phyloP scores from a whole-genome alignment of 2,113 vertebrate genomes.

The Ia io region DNA sequence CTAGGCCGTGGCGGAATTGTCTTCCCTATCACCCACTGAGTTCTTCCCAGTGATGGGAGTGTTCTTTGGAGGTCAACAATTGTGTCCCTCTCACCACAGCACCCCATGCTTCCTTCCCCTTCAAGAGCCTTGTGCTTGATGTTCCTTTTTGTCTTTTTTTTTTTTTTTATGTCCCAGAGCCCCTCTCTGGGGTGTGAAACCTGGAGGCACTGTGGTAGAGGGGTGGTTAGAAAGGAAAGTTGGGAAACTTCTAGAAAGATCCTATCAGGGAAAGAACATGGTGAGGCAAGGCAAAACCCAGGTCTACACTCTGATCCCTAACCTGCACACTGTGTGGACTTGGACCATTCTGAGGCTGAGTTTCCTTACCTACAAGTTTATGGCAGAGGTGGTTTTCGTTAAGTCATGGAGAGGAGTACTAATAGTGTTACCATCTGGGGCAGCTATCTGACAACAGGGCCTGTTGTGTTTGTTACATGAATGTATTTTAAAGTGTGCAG shows the following conservation, averaged over 20 bases:
- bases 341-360: neutral
- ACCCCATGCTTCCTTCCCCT: neutral
- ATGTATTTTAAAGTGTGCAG: neutral
- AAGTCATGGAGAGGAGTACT: neutral
- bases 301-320: neutral
- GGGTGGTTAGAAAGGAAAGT: neutral
- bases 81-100: neutral
- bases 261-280: neutral
- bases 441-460: neutral
- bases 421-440: neutral
- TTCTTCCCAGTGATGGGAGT: neutral
- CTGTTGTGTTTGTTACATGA: neutral
- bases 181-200: neutral
- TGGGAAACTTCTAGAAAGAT: neutral
- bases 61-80: neutral
- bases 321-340: neutral
- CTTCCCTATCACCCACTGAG: neutral
- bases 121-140: neutral
- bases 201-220: neutral
- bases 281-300: neutral
- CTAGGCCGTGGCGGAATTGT: neutral
- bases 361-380: neutral
- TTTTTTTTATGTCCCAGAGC: neutral
- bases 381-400: neutral
- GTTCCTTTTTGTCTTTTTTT: neutral